Base-by-base conservation (phyloP, 2,797 vertebrate genomes). In the Hydrocynus forskahlii region DNA sequence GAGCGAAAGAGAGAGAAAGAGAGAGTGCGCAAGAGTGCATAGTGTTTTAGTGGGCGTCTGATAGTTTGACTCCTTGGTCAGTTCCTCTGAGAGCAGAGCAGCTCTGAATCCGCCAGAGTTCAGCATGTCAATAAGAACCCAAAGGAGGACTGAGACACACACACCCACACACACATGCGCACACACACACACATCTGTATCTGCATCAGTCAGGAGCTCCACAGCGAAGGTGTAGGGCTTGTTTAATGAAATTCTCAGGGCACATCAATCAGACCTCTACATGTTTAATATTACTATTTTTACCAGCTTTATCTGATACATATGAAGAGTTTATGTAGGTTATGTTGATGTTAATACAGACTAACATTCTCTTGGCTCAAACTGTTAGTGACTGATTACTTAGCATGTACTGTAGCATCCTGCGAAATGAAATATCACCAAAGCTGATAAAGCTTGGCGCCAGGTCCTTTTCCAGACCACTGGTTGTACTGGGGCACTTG, bases 101-200 rank as follows among this genome's bases (percentile, higher is more conserved):
- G 38, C 59, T 17, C 50, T 76, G 45, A 67, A 81, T 80, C 68
- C 57, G 12, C 5, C 29, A 69, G 55, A 45, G 83, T 78, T 81
- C 75, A 81, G 67, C 74, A 73, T 78, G 79, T 81, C 79, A 84
- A 75, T 84, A 81, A 55, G 62, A 21, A 81, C 52, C 43, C 43
- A 50, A 70, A 66, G 69, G 75, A 29, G 74, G 77, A 79, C 38
- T 40, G 82, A 79, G 12, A 63, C 60, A 63, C 23, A 63, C 23
- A 29, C 23, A 59, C 19, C 5, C 55, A 59, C 55, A 38, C 63
- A 66, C 21, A 60, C 59, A 60, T 21, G 13, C 57, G 10, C 60
- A 29, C 60, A 62, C 12, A 62, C 25, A 62, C 29, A 77, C 72
- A 63, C 54, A 38, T 54, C 54, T 76, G 66, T 70, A 68, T 62